These are phyloP conservation scores for Lochmaea capreae DNA, from an alignment of 2,888 invertebrate genomes.

Conservation along the genomic window DNA sequence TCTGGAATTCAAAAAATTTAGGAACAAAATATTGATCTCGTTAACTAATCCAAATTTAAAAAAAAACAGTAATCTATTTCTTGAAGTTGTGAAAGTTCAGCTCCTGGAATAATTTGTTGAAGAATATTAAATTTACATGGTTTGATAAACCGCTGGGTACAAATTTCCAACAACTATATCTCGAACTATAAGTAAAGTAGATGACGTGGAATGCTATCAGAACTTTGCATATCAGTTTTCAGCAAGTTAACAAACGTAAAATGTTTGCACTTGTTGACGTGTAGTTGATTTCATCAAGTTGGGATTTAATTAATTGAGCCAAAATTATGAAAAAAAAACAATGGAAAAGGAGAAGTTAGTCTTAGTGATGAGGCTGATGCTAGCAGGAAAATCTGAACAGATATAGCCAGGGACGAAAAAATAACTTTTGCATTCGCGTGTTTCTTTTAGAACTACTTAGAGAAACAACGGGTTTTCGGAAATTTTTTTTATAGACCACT, in stretches of 20 bases:
- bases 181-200: constrained; percentile 7
- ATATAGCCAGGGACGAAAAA: no score
- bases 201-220: constrained; percentile 3
- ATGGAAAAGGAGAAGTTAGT: no score
- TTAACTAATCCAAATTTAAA: neutral
- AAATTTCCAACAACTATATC: constrained; percentile 27
- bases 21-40: no score
- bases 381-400: no score
- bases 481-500: no score
- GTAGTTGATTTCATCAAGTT: neutral
- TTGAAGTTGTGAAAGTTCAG: constrained; percentile 22
- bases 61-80: constrained; percentile 5
- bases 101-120: constrained; percentile 21
- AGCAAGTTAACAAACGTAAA: constrained; percentile 5
- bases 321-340: no score
- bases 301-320: neutral
- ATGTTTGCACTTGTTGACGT: neutral
- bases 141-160: constrained; percentile 21
- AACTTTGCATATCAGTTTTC: constrained; percentile 6
- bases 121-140: constrained; percentile 28
- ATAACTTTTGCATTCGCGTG: no score
- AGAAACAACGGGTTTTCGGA: no score
- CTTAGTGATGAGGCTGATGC: no score
- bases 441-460: no score
- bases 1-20: no score